Base-by-base conservation (phyloP, 2,888 invertebrate species). In the Podotricha telesiphe region DNA sequence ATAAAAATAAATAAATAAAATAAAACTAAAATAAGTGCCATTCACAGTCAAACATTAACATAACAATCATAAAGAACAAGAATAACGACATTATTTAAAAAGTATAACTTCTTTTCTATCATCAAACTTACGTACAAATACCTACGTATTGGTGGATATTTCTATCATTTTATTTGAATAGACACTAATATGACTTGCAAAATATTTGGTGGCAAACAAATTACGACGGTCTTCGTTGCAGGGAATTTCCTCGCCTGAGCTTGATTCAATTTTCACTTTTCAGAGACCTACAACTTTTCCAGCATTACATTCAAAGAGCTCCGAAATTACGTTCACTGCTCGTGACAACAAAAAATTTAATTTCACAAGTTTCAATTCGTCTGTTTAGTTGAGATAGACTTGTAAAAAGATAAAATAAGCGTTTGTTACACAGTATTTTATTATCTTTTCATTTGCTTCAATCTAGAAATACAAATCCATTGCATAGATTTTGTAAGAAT, bases 271-370 rank as follows among this genome's bases (percentile, higher is more conserved):
- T 72, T 72, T 64, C 61, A 69, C 66, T 69, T 59, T 67, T 58
- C 62, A 51, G 59, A 63, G 65, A 62, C 48, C 63, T 64, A 68
- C 67, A 70, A 68, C 63, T 68, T 68, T 63, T 51, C 17, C 34
- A 50, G 45, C 61, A 56, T 71, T 67, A 69, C 66, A 62, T 69
- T 69, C 65, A 67, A 67, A 62, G 65, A 67, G 65, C 62, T 62
- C 65, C 58, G 56, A 73, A 71, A 71, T 73, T 73, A 69, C 67
- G 65, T 68, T 70, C 48, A 62, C 71, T 73, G 71, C 42, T 58
- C 62, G 65, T 71, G 71, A 71, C 73, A 71, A 58, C 51, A 67
- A 67, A 67, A 71, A 61, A 71, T 1, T 62, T 62, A 69, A 62
- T 73, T 69, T 63, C 64, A 64, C 55, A 59, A 61, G 28, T 69